Conservation (phyloP, 1,140 invertebrate genomes). For the Cephus cinctus region DNA sequence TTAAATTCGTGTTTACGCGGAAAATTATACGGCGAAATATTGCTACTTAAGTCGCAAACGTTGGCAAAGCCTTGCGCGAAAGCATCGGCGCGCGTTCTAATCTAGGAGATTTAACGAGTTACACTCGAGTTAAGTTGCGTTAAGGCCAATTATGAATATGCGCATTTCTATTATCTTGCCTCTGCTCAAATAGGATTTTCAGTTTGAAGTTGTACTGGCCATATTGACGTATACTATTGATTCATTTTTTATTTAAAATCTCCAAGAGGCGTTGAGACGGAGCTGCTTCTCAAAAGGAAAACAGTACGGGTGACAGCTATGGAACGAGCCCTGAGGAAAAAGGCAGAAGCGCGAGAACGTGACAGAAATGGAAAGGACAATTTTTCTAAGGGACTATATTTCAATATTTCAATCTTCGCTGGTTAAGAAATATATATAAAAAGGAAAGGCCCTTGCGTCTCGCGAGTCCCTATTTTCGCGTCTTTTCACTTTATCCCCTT, state of each 20-base stretch:
- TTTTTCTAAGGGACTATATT: constrained; percentile 1
- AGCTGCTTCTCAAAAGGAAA: too few relatives aligned
- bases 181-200: too few relatives aligned
- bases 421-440: background rate
- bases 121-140: background rate
- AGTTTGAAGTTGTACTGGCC: too few relatives aligned
- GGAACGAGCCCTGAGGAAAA: too few relatives aligned
- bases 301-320: too few relatives aligned
- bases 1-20: constrained; percentile 4
- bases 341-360: background rate
- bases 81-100: background rate
- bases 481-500: constrained; percentile 1
- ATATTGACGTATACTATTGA: too few relatives aligned
- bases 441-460: background rate
- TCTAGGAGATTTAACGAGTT: background rate
- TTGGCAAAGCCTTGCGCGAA: background rate
- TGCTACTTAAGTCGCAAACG: background rate
- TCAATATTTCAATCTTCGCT: constrained; percentile 4
- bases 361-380: constrained; percentile 1
- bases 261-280: too few relatives aligned
- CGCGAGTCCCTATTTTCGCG: background rate
- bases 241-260: too few relatives aligned
- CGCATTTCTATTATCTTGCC: too few relatives aligned
- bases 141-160: too few relatives aligned
- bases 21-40: background rate